Evolutionary conservation across 2,113 vertebrate species (phyloP).

Genomic region (Bubo bubo): DNA sequence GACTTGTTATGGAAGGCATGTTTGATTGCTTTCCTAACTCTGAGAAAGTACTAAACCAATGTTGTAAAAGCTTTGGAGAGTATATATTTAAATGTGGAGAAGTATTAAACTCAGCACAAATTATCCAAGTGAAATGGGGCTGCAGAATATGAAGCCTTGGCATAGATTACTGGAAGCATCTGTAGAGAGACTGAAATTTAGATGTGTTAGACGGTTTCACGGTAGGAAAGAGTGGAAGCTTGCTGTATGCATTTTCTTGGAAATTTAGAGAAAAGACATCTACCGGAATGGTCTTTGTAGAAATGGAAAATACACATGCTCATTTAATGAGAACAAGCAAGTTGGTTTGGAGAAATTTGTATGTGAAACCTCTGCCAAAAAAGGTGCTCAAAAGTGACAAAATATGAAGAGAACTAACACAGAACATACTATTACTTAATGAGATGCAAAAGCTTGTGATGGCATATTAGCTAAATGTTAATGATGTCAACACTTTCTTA

Average conservation of each 20-base stretch:
- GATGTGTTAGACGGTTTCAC: constrained; percentile 24
- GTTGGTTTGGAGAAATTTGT: neutral
- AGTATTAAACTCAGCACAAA: constrained; percentile 22
- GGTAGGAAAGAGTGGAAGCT: neutral
- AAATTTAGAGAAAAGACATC: neutral
- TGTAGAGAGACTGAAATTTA: neutral
- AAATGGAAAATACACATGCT: neutral
- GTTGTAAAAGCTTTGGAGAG: neutral
- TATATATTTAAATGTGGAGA: constrained; percentile 5
- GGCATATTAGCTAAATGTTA: neutral
- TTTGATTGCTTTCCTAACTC: constrained; percentile 40
- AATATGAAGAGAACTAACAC: neutral
- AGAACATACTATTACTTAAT: neutral
- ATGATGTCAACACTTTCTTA: neutral
- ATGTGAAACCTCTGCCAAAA: neutral
- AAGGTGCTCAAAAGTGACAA: neutral
- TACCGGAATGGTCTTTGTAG: neutral
- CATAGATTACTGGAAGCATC: constrained; percentile 16
- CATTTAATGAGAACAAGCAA: neutral
- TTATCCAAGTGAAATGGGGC: constrained; percentile 18
- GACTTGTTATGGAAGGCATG: constrained; percentile 7
- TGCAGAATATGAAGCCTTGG: constrained; percentile 18
- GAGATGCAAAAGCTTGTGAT: neutral
- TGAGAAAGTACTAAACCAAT: constrained; percentile 1
- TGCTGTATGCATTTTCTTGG: neutral